Conservation (phyloP, 2,113 vertebrate genomes). For the Sebastes fasciatus region DNA sequence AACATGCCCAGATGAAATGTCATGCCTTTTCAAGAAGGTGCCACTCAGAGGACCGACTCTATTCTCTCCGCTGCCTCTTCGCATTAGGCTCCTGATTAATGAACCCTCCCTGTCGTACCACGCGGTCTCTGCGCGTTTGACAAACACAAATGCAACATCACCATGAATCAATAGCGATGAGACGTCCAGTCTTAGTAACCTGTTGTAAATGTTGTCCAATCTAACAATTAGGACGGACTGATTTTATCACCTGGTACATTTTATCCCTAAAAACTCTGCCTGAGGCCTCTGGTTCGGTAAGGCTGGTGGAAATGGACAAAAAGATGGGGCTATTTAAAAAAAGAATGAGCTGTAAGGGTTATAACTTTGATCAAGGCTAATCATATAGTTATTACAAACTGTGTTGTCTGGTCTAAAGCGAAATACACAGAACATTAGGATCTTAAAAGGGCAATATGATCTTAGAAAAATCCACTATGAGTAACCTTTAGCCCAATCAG, state of each 20-base stretch:
- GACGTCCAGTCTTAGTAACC: not conserved
- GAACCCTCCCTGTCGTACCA: slow-evolving; percentile 1
- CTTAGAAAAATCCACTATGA: not conserved
- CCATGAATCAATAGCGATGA: slow-evolving; percentile 14
- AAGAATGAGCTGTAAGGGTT: not conserved
- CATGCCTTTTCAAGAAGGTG: slow-evolving; percentile 68
- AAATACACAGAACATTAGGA: not conserved
- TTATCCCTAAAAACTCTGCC: not conserved
- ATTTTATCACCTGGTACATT: not conserved
- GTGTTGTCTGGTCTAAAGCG: too few relatives aligned
- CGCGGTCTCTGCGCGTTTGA: not conserved
- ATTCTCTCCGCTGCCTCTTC: slow-evolving; percentile 76
- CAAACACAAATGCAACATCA: slow-evolving; percentile 1
- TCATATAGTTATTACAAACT: not conserved
- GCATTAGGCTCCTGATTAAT: slow-evolving; percentile 72
- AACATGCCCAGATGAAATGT: slow-evolving; percentile 75
- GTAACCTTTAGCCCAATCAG: not conserved
- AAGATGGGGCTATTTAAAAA: not conserved
- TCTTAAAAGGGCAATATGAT: not conserved
- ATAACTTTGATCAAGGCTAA: not conserved
- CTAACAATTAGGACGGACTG: not conserved
- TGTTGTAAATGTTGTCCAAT: not conserved
- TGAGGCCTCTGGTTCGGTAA: not conserved
- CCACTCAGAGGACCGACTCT: slow-evolving; percentile 74
- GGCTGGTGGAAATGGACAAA: not conserved